Conservation (phyloP, 1,140 invertebrate species). For the Pseudomyrmex sp. region DNA sequence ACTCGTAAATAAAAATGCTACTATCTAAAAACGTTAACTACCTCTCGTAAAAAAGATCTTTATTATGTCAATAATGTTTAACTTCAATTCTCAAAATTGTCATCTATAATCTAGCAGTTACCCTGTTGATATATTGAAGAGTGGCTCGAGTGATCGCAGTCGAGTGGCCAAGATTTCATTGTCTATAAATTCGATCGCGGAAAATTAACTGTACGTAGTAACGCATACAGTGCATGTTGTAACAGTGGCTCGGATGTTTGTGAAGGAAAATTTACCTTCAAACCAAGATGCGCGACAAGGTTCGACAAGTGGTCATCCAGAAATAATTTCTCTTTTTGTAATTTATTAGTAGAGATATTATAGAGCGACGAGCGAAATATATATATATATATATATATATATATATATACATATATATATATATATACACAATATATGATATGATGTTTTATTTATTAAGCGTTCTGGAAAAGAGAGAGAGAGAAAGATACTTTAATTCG, state of each 20-base stretch:
- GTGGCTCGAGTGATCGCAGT: neutral
- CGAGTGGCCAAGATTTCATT: neutral
- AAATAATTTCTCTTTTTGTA: neutral
- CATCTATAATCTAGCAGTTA: too few species aligned
- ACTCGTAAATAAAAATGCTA: too few species aligned
- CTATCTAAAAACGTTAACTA: too few species aligned
- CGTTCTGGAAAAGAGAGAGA: too few species aligned
- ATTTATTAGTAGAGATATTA: neutral
- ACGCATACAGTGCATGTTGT: neutral
- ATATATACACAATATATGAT: too few species aligned
- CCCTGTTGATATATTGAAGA: too few species aligned
- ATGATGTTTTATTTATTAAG: too few species aligned
- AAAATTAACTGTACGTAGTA: slow-evolving; percentile 6
- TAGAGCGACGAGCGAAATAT: neutral
- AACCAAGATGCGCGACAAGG: neutral
- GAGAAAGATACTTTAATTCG: slow-evolving; percentile 28
- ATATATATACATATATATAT: too few species aligned
- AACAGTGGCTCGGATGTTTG: neutral
- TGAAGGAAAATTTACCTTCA: neutral
- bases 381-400: too few species aligned
- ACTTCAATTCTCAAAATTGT: too few species aligned
- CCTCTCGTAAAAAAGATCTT: too few species aligned
- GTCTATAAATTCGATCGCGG: slow-evolving; percentile 8
- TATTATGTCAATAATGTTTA: too few species aligned
- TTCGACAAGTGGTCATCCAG: neutral